Evolutionary conservation across 2,888 invertebrate species (phyloP).

Genomic region (Bursaphelenchus okinawaensis): DNA sequence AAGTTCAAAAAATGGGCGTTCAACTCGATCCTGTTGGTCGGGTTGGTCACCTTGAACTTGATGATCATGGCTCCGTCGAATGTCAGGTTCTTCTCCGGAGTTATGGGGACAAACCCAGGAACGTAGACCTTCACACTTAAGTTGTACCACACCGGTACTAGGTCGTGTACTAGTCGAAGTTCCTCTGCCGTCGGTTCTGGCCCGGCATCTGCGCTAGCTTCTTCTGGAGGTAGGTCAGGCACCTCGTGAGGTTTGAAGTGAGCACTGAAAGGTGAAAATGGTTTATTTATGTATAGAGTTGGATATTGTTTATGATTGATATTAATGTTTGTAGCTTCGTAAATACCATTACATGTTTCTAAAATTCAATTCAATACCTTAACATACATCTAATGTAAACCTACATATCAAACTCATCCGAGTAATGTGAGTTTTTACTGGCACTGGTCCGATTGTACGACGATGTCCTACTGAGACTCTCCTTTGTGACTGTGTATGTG

Average conservation of each 20-base stretch:
- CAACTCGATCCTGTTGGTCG: slow-evolving; percentile 36
- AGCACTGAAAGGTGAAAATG: not conserved
- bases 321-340: too few species aligned
- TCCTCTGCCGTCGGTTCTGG: slow-evolving; percentile 37
- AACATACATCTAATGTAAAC: not conserved
- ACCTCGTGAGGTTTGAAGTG: not conserved
- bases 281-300: too few species aligned
- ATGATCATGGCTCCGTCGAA: slow-evolving; percentile 47
- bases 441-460: not conserved
- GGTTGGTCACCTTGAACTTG: slow-evolving; percentile 32
- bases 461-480: slow-evolving; percentile 1
- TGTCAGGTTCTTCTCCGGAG: slow-evolving; percentile 40
- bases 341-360: too few species aligned
- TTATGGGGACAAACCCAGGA: slow-evolving; percentile 46
- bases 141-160: slow-evolving; percentile 41
- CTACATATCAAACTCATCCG: not conserved
- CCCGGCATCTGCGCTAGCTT: not conserved
- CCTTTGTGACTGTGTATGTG: slow-evolving; percentile 23
- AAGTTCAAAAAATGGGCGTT: slow-evolving; percentile 32
- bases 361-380: not conserved
- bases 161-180: slow-evolving; percentile 32
- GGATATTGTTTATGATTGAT: too few species aligned
- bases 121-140: slow-evolving; percentile 47
- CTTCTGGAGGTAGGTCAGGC: not conserved
- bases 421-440: not conserved